Percentiles rank a stretch among this genome's conserved stretches.
Conservation (phyloP, 2,888 invertebrate genomes). For the Drosophila testacea region DNA sequence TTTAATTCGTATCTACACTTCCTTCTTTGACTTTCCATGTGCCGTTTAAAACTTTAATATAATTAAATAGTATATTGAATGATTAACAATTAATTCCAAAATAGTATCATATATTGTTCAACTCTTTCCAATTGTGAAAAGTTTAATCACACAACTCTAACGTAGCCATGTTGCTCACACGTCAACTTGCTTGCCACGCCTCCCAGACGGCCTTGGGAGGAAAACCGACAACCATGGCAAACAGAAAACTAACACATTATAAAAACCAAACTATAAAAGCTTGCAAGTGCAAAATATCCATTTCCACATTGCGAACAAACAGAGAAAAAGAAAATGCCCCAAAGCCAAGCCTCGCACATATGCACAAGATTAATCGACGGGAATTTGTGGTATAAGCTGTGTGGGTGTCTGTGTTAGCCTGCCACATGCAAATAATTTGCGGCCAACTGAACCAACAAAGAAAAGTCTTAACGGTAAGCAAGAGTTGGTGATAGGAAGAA, state of each 20-base stretch:
- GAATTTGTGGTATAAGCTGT: constrained; percentile 14
- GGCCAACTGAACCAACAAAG: constrained; percentile 61
- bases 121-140: background rate
- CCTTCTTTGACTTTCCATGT: background rate
- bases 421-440: constrained; percentile 72
- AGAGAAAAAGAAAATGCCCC: constrained; percentile 19
- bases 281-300: constrained; percentile 52
- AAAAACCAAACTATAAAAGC: constrained; percentile 53
- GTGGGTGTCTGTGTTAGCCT: background rate
- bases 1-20: background rate
- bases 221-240: constrained; percentile 32
- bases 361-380: constrained; percentile 68
- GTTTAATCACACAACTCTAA: constrained; percentile 26
- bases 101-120: background rate
- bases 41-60: background rate
- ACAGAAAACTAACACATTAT: constrained; percentile 43
- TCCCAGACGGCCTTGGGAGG: constrained; percentile 14
- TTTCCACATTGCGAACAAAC: constrained; percentile 50
- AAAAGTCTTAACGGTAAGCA: constrained; percentile 38
- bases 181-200: constrained; percentile 14
- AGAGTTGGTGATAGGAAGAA: constrained; percentile 44
- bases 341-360: constrained; percentile 39
- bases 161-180: background rate
- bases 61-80: background rate
- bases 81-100: background rate